Evolutionary conservation across 2,888 invertebrate species (phyloP).

Genomic region (Stomorhina lunata): DNA sequence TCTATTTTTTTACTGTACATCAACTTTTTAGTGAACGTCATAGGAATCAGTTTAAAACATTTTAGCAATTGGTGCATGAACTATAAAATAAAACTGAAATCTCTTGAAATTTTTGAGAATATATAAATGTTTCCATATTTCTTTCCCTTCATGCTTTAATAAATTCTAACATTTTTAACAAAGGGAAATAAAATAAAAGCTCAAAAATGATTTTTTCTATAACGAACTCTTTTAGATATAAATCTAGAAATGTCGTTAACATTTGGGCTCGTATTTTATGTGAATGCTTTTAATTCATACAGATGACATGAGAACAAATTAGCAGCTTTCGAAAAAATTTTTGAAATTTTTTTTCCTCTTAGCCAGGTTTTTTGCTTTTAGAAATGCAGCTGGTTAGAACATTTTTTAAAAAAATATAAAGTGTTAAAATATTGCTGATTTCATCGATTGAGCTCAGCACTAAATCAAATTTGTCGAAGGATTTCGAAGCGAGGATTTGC

Average conservation of each 20-base stretch:
- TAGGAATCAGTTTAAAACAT: constrained; percentile 2
- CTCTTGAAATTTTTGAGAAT: neutral
- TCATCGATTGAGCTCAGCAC: neutral
- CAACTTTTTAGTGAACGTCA: neutral
- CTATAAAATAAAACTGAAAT: neutral
- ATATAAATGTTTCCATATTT: too few relatives aligned
- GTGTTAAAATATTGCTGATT: constrained; percentile 4
- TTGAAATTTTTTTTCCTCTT: neutral
- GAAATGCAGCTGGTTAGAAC: neutral
- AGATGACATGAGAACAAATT: neutral
- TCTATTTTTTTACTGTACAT: neutral
- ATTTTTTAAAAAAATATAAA: neutral
- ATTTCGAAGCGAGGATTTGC: neutral
- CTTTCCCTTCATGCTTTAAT: constrained; percentile 12
- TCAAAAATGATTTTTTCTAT: neutral
- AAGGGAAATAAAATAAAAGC: neutral
- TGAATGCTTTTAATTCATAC: neutral
- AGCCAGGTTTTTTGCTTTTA: neutral
- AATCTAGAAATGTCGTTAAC: constrained; percentile 14
- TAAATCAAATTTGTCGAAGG: constrained; percentile 6
- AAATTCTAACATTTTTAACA: neutral
- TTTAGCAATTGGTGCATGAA: constrained; percentile 43
- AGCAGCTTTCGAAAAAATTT: neutral
- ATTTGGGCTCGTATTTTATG: constrained; percentile 21
- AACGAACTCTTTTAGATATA: neutral